Evolutionary conservation across 1,140 invertebrate species (phyloP), one percentile per base, ranked within the genome.

Genomic region (Cydia pomonella): DNA sequence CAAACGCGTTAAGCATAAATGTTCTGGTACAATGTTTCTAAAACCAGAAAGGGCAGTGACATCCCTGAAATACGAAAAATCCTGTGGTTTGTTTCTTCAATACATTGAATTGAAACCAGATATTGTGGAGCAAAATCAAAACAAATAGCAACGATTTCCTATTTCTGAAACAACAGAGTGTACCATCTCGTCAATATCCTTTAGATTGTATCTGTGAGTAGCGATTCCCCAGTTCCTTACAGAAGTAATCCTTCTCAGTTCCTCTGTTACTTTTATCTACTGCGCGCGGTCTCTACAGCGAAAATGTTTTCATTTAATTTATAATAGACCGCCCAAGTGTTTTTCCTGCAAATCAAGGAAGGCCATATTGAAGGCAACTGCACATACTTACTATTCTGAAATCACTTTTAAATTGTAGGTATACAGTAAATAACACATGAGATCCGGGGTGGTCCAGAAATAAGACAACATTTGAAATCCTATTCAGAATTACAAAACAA

Each of bases 281-380:
- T 10, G 64, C 64, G 41, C 64, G 64, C 27, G 18, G 13, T 16
- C 25, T n/a, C 63, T n/a, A 13, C 64, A 69, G n/a, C 33, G 64
- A 16, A 69, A 69, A 41, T 69, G 64, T 69, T 69, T 69, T 69
- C 64, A 69, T 69, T 69, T 69, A 69, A 69, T 69, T 69, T 69
- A 21, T 66, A 27, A 29, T 13, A 69, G 64, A 69, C 64, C 27
- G 53, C 53, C 1, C 64, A 33, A 33, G 16, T 69, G 29, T 69
- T 69, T 69, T 69, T 21, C n/a, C 64, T 69, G 64, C 27, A 69
- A 41, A 69, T 69, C 18, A 23, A 29, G 63, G 29, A 18, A 69
- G 21, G n/a, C 33, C 12, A 18, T 66, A 21, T 13, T 66, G n/a
- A n/a, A n/a, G n/a, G n/a, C 23, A 16, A n/a, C 25, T 66, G 27